Conservation (phyloP, 2,797 vertebrate genomes). For the Artibeus lituratus region DNA sequence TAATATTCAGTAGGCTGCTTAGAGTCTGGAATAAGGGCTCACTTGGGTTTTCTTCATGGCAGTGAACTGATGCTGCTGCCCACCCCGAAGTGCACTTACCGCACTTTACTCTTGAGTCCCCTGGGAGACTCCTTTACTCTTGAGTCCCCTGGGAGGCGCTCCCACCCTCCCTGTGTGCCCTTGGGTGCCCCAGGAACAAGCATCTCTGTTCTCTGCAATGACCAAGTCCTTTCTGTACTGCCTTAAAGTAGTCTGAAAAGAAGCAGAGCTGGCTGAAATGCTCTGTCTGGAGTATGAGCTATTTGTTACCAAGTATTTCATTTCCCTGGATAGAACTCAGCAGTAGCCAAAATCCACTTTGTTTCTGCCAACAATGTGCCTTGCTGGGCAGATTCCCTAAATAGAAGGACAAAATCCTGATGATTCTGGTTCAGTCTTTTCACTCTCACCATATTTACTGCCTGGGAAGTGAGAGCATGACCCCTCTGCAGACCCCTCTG, state of each 20-base stretch:
- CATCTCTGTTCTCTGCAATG: not conserved
- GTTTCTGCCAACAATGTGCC: not conserved
- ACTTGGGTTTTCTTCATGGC: not conserved
- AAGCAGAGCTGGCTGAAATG: not conserved
- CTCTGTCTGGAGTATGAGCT: not conserved
- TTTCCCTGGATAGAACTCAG: accelerated
- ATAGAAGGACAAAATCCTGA: not conserved
- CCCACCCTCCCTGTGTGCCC: not conserved
- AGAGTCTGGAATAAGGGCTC: no score
- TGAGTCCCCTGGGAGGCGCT: no score
- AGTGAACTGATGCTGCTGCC: not conserved
- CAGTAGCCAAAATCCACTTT: not conserved
- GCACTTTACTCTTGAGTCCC: not conserved
- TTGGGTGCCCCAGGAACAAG: not conserved
- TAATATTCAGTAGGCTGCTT: no score
- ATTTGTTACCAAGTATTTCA: no score
- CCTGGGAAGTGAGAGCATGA: not conserved
- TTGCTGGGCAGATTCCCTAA: not conserved
- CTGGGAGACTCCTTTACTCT: not conserved
- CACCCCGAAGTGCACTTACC: accelerated
- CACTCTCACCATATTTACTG: accelerated
- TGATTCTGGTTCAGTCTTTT: not conserved
- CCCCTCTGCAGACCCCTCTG: accelerated
- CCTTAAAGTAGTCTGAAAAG: not conserved
- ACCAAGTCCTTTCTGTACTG: not conserved